Conservation (phyloP, 2,113 vertebrate genomes). For the Corydoras sp. region DNA sequence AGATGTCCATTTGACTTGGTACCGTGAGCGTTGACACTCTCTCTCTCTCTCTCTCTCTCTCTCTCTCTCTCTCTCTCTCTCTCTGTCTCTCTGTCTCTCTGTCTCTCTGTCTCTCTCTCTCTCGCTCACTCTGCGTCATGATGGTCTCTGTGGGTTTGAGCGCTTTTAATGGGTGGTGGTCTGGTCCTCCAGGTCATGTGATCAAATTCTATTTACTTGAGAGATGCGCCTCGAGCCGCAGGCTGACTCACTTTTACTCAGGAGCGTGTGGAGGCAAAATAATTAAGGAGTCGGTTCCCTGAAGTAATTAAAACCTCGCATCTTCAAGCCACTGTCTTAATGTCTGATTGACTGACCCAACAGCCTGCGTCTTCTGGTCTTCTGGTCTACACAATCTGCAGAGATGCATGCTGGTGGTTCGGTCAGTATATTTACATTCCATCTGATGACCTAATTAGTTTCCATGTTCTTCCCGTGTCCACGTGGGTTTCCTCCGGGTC, state of each 20-base stretch:
- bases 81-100: no score
- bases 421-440: no score
- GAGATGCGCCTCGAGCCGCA: not conserved
- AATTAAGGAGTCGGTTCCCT: not conserved
- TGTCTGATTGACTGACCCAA: not conserved
- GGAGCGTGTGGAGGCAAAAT: not conserved
- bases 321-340: not conserved
- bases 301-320: no score
- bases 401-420: no score
- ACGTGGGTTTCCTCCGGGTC: no score
- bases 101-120: slow-evolving; percentile 18
- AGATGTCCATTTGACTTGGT: slow-evolving; percentile 40
- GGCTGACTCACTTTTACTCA: slow-evolving; percentile 30
- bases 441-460: no score
- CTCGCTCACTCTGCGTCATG: slow-evolving; percentile 66
- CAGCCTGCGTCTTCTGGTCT: no score
- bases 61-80: slow-evolving; percentile 28
- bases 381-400: no score
- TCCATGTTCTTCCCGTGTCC: no score
- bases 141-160: slow-evolving; percentile 60
- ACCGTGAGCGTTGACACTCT: slow-evolving; percentile 9
- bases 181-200: slow-evolving; percentile 19
- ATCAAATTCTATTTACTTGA: slow-evolving; percentile 28
- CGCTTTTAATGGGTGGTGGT: slow-evolving; percentile 50
- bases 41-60: slow-evolving; percentile 1